Conservation (phyloP, 2,113 vertebrate genomes). For the Parus major region DNA sequence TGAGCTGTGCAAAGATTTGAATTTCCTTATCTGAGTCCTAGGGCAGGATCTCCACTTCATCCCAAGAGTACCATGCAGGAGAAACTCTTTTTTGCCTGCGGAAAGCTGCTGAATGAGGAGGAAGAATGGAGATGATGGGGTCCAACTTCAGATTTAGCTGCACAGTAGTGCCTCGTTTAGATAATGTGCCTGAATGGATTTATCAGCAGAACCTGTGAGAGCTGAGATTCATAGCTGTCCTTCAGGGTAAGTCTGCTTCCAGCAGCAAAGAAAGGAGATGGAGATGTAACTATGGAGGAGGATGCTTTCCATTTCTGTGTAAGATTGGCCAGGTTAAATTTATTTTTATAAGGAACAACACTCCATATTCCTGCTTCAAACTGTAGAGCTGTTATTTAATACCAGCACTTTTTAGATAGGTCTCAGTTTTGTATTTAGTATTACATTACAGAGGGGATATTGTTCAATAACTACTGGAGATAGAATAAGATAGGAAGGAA, state of each 20-base stretch:
- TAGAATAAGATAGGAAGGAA: not conserved
- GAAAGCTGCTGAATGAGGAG: not conserved
- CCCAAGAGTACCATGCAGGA: accelerated
- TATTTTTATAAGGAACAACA: not conserved
- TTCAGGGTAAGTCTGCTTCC: not conserved
- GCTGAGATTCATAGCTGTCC: not conserved
- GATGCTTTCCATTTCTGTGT: not conserved
- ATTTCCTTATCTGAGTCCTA: not conserved
- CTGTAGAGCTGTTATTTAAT: not conserved
- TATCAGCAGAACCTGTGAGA: accelerated
- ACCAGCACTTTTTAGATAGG: not conserved
- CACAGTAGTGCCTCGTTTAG: not conserved
- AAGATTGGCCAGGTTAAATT: not conserved
- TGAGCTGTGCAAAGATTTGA: not conserved
- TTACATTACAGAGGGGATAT: not conserved
- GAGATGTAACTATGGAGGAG: not conserved
- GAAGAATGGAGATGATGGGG: not conserved
- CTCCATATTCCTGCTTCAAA: not conserved
- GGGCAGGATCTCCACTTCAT: not conserved
- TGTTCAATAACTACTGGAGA: not conserved
- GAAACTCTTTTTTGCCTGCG: not conserved
- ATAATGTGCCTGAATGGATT: not conserved
- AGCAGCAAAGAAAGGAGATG: not conserved
- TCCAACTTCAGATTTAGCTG: not conserved
- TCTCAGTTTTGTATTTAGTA: not conserved